A percentile compares a stretch with the other conserved stretches of the same genome.
Evolutionary conservation across 2,888 invertebrate genomes (phyloP).

Genomic region (Blastobasis adustella): DNA sequence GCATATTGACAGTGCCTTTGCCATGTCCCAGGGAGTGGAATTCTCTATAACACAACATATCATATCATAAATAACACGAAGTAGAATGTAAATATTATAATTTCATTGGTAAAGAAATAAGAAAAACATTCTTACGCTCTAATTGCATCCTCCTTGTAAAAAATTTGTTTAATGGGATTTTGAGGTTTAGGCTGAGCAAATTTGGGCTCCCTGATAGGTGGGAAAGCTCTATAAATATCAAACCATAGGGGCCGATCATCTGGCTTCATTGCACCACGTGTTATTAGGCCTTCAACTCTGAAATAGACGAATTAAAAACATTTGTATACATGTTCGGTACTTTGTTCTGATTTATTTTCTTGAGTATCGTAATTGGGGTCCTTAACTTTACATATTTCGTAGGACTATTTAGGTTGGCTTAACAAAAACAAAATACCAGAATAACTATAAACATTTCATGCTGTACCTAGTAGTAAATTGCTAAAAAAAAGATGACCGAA

Average conservation of each 20-base stretch:
- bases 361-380: too few relatives aligned
- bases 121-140: constrained; percentile 81
- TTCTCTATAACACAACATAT: constrained; percentile 65
- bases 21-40: constrained; percentile 77
- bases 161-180: constrained; percentile 78
- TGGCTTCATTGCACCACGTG: constrained; percentile 84
- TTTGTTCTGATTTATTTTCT: too few relatives aligned
- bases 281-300: constrained; percentile 86
- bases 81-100: background rate
- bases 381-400: too few relatives aligned
- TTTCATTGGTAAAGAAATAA: background rate
- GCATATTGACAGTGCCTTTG: constrained; percentile 70
- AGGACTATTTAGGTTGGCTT: too few relatives aligned
- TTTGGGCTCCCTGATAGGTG: constrained; percentile 88
- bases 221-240: constrained; percentile 92
- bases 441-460: too few relatives aligned
- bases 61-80: too few relatives aligned
- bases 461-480: too few relatives aligned
- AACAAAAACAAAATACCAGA: too few relatives aligned
- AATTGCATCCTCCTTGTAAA: constrained; percentile 88
- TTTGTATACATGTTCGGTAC: background rate
- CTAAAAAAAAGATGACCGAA: too few relatives aligned
- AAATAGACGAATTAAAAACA: constrained; percentile 19
- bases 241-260: constrained; percentile 95
- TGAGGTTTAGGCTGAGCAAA: constrained; percentile 80